Base-by-base conservation (phyloP, 2,888 invertebrate genomes). In the Leucoptera coffeella region DNA sequence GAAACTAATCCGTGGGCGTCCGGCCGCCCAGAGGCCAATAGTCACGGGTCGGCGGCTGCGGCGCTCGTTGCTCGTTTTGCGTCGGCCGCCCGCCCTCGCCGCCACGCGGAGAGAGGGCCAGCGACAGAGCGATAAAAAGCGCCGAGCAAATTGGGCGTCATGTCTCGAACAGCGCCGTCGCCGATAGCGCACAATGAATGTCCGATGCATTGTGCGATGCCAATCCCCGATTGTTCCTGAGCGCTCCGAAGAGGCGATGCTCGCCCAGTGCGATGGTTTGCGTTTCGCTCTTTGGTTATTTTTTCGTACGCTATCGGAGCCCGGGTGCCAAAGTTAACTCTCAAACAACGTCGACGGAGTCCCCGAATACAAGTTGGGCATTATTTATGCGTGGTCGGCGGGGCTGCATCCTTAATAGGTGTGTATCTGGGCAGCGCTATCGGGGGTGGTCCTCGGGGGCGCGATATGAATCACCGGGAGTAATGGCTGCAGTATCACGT, bases 401-500 rank as follows among this genome's bases (percentile, higher is more conserved):
- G 39, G 42, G 45, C 42, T 50, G 51, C 49, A 50, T 52, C 52
- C 50, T 51, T 53, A 52, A 52, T 54, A 50, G 49, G 50, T 48
- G 45, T n/a, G 45, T 48, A 52, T 53, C 54, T 54, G 50, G 50
- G 49, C 51, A 51, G 22, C 40, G 41, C 42, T 46, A 33, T 30
- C 47, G 41, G 45, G 42, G 41, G 38, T 41, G 44, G 41, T 32
- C 35, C n/a, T n/a, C 38, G 41, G 38, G 43, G 38, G 40, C 29
- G 41, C 40, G 27, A 27, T 22, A 22, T 27, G 27, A 22, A 69
- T 69, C 67, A 67, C 65, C 37, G 49, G 55, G 62, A 67, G 61
- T 67, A 67, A 67, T 65, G 65, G 65, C 57, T 55, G 60, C 61
- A 67, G 65, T 69, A 67, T 64, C 67, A 67, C 69, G 69, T 67